Base-by-base conservation (phyloP, 2,113 vertebrate genomes). In the Aleadryas rufinucha region DNA sequence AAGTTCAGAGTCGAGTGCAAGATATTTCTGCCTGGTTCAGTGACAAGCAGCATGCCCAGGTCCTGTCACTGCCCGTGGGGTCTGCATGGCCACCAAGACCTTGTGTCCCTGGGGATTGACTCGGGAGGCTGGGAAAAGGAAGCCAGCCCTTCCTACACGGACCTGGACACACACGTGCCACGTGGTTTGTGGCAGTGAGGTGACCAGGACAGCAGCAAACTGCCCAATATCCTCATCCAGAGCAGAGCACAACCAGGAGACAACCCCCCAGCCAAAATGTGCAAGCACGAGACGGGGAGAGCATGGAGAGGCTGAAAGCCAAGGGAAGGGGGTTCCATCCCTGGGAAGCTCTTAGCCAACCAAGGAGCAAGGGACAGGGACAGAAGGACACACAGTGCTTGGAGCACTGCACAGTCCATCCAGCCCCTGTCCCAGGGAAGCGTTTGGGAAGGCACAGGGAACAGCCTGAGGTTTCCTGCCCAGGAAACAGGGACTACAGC, bases 71-170 rank as follows among this genome's bases (percentile, higher is more conserved):
- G 52, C 78, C 63, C 1, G 0, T 2, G 9, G 56, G 47, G 20
- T 41, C 59, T 66, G 18, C 6, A 11, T 0, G 5, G 83, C 21
- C 87, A 70, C 84, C 41, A 65, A 42, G 65, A 26, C 44, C 49
- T 37, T 13, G 13, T 17, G 41, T 6, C 13, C 21, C 30, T 0
- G 2, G 45, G 45, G 20, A 26, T 0, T 6, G 68, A 22, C 0
- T 2, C 28, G 17, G 75, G 39, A 57, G 41, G 41, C 7, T 16
- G 23, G 78, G 53, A 4, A 49, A 80, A 28, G 26, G 28, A 24
- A 69, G 8, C 18, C n/a, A 68, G 45, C 16, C 37, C 42, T 64
- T 69, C 44, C 69, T 9, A 6, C 22, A 23, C 0, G 1, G 35
- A 41, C 18, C 21, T 49, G 69, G 53, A 26, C 61, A 9, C 15